phyloP scores from a whole-genome alignment of 2,113 vertebrate species.

The Pleuronectes platessa region DNA sequence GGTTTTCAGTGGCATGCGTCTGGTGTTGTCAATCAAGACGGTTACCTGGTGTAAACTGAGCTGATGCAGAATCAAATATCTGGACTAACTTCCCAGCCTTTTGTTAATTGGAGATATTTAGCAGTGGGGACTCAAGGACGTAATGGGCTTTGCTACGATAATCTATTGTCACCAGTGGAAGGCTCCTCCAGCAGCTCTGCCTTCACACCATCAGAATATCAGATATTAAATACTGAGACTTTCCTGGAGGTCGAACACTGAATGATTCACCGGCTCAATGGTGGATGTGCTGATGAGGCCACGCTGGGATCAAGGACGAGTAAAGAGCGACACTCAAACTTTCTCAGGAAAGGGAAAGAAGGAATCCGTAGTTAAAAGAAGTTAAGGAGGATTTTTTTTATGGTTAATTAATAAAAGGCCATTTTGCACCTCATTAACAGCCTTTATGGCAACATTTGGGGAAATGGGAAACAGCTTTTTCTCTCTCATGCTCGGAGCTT shows the following conservation, averaged over 20 bases:
- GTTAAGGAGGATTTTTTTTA: too few species aligned
- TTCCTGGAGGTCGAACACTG: background rate
- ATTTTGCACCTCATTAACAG: background rate
- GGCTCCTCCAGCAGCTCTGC: too few species aligned
- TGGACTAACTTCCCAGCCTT: background rate
- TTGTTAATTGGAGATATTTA: background rate
- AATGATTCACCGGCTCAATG: background rate
- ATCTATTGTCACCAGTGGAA: constrained; percentile 1
- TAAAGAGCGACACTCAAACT: too few species aligned
- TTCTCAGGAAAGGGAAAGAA: background rate
- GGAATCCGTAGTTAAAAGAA: background rate
- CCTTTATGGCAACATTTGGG: background rate
- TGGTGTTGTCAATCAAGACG: background rate
- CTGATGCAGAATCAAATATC: background rate
- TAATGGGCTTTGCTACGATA: background rate
- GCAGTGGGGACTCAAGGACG: background rate
- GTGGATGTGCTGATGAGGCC: background rate
- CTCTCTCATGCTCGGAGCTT: background rate
- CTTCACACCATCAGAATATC: too few species aligned
- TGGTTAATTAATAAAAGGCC: too few species aligned
- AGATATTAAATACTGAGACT: too few species aligned
- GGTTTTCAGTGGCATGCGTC: background rate
- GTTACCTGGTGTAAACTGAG: background rate
- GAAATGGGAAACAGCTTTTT: background rate
- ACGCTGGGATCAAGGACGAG: too few species aligned